Evolutionary conservation across 2,888 invertebrate genomes (phyloP).

Genomic region (Polietes domitor): DNA sequence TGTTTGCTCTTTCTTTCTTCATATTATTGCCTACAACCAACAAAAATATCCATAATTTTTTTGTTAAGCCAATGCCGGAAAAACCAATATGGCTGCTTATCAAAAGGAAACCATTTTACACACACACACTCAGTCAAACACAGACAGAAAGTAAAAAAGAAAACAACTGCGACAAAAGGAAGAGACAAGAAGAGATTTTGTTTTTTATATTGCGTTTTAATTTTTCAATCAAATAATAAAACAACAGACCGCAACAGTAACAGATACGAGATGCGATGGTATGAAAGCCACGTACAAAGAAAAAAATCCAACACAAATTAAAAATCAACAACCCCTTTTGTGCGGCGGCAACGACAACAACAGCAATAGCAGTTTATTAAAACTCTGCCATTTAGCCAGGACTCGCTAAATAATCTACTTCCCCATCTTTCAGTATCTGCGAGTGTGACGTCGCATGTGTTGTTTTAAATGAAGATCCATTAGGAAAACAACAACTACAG

Average conservation of each 20-base stretch:
- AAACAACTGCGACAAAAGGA: conserved; percentile 41
- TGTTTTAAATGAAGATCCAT: conserved; percentile 56
- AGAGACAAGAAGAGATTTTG: conserved; percentile 39
- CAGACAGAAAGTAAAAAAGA: conserved; percentile 21
- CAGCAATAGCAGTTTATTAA: conserved; percentile 3
- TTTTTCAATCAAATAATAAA: conserved; percentile 68
- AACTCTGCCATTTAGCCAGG: background rate
- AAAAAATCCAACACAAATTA: conserved; percentile 32
- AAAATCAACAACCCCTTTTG: conserved; percentile 44
- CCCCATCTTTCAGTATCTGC: background rate
- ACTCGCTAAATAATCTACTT: background rate
- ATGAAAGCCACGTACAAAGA: conserved; percentile 35
- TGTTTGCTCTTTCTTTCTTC: conserved; percentile 5
- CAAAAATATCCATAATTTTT: conserved; percentile 41
- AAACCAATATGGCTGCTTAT: conserved; percentile 65
- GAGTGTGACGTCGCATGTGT: conserved; percentile 9
- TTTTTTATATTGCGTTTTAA: conserved; percentile 53
- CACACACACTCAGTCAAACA: conserved; percentile 19
- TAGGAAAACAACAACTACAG: conserved; percentile 28
- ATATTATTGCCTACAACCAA: background rate
- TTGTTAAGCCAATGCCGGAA: conserved; percentile 42
- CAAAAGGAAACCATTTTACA: conserved; percentile 61
- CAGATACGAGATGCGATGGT: conserved; percentile 32
- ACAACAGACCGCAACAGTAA: conserved; percentile 65
- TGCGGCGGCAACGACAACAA: background rate